Conservation (phyloP, 92 coral and sea anemone species). For the Parazoanthus darwini region DNA sequence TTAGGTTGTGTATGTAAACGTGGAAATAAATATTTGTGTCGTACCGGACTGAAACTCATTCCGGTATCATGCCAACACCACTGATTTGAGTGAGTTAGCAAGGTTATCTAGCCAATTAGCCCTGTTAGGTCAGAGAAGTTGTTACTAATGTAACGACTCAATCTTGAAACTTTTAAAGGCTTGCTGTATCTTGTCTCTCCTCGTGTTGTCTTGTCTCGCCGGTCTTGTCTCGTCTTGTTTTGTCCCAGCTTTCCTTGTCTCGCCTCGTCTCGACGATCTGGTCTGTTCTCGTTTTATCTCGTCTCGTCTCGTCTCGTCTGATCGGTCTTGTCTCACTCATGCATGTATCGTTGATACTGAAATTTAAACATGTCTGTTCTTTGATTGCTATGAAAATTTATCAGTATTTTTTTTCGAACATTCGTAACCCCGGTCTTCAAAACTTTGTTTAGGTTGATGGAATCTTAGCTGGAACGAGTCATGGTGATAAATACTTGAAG, state of each 20-base stretch:
- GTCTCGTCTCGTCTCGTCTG: neutral
- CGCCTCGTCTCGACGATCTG: neutral
- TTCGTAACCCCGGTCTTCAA: neutral
- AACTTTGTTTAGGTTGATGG: constrained; percentile 72
- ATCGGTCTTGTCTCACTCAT: neutral
- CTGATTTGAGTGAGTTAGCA: no score
- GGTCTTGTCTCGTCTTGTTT: neutral
- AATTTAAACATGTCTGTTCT: neutral
- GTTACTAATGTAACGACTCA: no score
- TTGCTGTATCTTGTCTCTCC: neutral
- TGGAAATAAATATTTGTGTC: no score
- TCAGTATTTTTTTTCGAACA: neutral
- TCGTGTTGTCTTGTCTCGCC: neutral
- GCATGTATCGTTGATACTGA: neutral
- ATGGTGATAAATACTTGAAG: constrained; percentile 80
- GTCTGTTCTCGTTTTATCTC: neutral
- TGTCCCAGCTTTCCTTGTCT: neutral
- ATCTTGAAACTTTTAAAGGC: no score
- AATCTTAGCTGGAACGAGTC: constrained; percentile 90
- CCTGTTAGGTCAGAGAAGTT: no score
- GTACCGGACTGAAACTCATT: no score
- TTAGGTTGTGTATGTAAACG: no score
- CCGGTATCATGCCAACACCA: no score
- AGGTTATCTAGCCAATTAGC: no score
- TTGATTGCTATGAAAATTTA: neutral